These are phyloP conservation scores for Chloropsis hardwickii DNA, from an alignment of 2,113 vertebrate genomes.

Conservation along the genomic window DNA sequence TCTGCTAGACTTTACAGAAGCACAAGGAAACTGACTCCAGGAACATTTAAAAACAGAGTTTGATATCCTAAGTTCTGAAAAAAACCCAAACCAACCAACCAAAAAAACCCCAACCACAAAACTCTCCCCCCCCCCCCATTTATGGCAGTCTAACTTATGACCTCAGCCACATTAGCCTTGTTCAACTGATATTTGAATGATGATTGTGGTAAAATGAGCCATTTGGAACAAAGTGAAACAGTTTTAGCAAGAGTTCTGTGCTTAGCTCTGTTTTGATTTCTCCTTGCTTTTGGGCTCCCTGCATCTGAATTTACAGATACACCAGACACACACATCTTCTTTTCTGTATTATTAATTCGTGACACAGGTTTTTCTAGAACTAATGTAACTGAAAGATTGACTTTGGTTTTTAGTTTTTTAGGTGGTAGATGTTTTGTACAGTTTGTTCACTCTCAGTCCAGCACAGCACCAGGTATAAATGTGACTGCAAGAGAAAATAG, in stretches of 20 bases:
- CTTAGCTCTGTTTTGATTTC: neutral
- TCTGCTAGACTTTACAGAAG: neutral
- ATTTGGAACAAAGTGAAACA: neutral
- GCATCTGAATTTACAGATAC: neutral
- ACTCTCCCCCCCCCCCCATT: rapidly evolving
- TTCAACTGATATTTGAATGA: neutral
- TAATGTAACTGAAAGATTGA: neutral
- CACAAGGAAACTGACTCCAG: neutral
- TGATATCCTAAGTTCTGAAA: neutral
- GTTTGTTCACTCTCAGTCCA: neutral
- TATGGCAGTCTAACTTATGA: neutral
- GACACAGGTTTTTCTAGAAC: neutral
- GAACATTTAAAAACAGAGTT: neutral
- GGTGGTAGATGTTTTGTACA: neutral
- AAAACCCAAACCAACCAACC: neutral
- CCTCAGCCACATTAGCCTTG: neutral
- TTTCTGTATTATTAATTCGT: neutral
- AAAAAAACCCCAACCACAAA: rapidly evolving
- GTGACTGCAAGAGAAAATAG: neutral
- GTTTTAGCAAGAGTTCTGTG: neutral
- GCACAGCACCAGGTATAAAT: neutral
- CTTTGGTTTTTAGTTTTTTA: neutral
- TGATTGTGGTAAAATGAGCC: neutral
- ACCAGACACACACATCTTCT: neutral
- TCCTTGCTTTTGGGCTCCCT: neutral